Percentiles rank a stretch among this genome's conserved stretches.
phyloP scores from a whole-genome alignment of 2,888 invertebrate genomes.

The Ichneumoninae sp. region DNA sequence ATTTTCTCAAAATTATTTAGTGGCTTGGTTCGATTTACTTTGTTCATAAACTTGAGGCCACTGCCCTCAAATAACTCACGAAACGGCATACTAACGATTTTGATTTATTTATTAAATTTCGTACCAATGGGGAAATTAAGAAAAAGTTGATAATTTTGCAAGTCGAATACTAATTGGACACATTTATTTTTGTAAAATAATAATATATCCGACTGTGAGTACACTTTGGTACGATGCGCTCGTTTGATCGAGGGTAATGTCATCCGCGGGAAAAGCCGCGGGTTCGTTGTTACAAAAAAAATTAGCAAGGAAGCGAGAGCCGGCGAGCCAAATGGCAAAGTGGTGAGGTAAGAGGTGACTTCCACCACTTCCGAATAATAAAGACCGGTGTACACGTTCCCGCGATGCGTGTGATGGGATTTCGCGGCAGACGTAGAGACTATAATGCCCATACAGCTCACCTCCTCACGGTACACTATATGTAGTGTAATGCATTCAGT shows the following conservation, averaged over 20 bases:
- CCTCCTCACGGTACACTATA: not conserved
- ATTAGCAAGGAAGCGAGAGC: constrained; percentile 17
- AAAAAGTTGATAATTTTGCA: too few species aligned
- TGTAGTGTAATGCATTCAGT: constrained; percentile 42
- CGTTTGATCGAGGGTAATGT: constrained; percentile 39
- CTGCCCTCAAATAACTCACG: too few species aligned
- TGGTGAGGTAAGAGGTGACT: constrained; percentile 7
- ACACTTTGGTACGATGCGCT: too few species aligned
- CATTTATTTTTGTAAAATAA: too few species aligned
- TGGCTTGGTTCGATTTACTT: too few species aligned
- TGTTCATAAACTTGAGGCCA: too few species aligned
- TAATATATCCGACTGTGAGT: too few species aligned
- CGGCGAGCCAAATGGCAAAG: not conserved
- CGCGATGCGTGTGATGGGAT: constrained; percentile 24
- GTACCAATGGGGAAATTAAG: too few species aligned
- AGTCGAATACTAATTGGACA: too few species aligned
- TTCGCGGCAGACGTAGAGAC: constrained; percentile 1
- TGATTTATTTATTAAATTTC: too few species aligned
- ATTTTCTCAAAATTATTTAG: too few species aligned
- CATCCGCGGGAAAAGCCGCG: constrained; percentile 13
- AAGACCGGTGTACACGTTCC: constrained; percentile 10
- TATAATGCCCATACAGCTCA: not conserved
- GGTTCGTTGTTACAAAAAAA: constrained; percentile 3
- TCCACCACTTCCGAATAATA: constrained; percentile 38
- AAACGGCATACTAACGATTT: too few species aligned